These are phyloP conservation scores for Trichacis sp. DNA, from an alignment of 2,888 invertebrate species.

Conservation along the genomic window DNA sequence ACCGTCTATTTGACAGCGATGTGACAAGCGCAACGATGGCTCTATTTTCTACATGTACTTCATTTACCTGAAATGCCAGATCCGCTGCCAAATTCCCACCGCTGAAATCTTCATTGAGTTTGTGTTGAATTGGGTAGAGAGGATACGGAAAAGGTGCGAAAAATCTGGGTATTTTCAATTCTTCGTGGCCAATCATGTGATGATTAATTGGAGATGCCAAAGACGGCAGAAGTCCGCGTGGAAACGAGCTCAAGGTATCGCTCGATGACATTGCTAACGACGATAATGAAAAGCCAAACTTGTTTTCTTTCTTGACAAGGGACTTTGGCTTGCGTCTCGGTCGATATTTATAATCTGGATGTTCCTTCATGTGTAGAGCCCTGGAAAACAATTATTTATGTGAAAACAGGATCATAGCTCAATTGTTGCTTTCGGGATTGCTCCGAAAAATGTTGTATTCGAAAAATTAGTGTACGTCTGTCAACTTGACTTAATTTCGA, in stretches of 20 bases:
- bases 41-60: not conserved
- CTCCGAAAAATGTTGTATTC: too few relatives aligned
- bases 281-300: constrained; percentile 79
- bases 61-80: constrained; percentile 72
- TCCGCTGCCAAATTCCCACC: constrained; percentile 75
- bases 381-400: constrained; percentile 73
- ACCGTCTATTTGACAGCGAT: too few relatives aligned
- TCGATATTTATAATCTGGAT: constrained; percentile 92
- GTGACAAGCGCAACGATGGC: too few relatives aligned
- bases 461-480: too few relatives aligned
- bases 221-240: constrained; percentile 66
- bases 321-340: constrained; percentile 90
- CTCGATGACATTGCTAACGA: constrained; percentile 63
- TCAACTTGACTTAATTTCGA: too few relatives aligned
- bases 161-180: constrained; percentile 77
- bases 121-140: constrained; percentile 75
- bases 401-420: not conserved
- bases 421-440: too few relatives aligned
- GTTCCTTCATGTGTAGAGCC: constrained; percentile 93
- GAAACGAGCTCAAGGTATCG: constrained; percentile 62
- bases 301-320: constrained; percentile 83
- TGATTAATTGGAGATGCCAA: constrained; percentile 67
- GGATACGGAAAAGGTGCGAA: constrained; percentile 81
- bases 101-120: constrained; percentile 71
- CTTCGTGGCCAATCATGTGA: constrained; percentile 61